Conservation (phyloP, 2,888 invertebrate species). For the Nomada flava region DNA sequence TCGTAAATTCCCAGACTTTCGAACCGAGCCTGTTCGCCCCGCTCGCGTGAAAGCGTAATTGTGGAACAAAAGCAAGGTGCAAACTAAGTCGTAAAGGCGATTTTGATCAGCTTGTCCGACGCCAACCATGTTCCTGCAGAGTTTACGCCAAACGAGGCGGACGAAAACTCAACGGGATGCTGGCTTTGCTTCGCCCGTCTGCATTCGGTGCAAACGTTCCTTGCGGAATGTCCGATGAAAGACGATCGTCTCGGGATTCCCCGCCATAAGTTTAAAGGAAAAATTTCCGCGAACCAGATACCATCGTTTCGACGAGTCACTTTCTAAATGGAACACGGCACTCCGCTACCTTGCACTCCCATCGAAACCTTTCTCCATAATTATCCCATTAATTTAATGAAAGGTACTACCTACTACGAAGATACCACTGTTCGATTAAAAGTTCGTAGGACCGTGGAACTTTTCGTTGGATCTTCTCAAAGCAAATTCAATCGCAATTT, state of each 20-base stretch:
- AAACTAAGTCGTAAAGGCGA: background rate
- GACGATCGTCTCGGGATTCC: slow-evolving; percentile 15
- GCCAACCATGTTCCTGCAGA: slow-evolving; percentile 30
- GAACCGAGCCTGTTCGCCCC: slow-evolving; percentile 29
- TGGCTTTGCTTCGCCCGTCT: slow-evolving; percentile 29
- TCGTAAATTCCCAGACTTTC: slow-evolving; percentile 29
- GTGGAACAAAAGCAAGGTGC: slow-evolving; percentile 3
- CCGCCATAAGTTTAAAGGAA: background rate
- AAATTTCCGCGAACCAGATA: background rate
- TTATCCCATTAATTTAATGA: too few species aligned
- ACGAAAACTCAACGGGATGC: slow-evolving; percentile 26
- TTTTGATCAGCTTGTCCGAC: slow-evolving; percentile 50
- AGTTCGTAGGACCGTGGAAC: too few species aligned
- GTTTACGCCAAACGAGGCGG: slow-evolving; percentile 31
- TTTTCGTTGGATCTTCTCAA: too few species aligned
- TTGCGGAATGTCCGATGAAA: background rate
- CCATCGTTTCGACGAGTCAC: background rate
- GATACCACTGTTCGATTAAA: too few species aligned
- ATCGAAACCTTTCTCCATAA: too few species aligned
- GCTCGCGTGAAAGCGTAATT: slow-evolving; percentile 44
- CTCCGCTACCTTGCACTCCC: too few species aligned
- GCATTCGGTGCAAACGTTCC: background rate
- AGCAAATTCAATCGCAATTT: background rate
- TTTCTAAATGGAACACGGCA: too few species aligned
- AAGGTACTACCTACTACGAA: background rate